A percentile compares a stretch with the other conserved stretches of the same genome.
Conservation (phyloP, 2,113 vertebrate species). For the Microcebus tavaratra region DNA sequence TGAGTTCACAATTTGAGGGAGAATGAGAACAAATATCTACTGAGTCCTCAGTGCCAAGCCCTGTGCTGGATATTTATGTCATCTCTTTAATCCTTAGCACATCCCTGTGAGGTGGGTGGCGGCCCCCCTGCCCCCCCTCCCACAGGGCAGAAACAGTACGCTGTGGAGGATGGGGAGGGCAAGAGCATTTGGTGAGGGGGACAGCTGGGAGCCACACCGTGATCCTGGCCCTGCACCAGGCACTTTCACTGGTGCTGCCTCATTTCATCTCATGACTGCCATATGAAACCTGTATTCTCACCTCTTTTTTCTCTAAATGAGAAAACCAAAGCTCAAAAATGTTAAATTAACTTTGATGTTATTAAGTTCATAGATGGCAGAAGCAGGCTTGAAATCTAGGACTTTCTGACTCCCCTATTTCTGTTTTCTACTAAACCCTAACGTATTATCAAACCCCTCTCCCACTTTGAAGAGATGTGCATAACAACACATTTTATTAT, state of each 20-base stretch:
- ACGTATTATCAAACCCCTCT: not conserved
- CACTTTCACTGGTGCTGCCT: not conserved
- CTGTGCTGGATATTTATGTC: not conserved
- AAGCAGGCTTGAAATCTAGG: not conserved
- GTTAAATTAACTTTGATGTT: not conserved
- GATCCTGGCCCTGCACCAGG: not conserved
- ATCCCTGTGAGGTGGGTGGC: not conserved
- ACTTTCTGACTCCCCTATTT: not conserved
- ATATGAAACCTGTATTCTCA: not conserved
- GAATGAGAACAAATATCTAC: not conserved
- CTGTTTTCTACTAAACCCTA: not conserved
- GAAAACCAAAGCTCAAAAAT: not conserved
- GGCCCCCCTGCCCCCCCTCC: not conserved
- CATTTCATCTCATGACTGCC: not conserved
- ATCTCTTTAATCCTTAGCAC: not conserved
- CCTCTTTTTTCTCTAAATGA: not conserved
- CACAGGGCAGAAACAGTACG: not conserved
- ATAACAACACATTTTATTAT: not conserved
- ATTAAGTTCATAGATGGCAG: not conserved
- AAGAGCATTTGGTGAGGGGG: not conserved
- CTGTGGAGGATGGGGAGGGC: not conserved
- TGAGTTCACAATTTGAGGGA: not conserved
- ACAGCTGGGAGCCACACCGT: accelerated
- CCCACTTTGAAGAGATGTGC: not conserved
- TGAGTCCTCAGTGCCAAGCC: not conserved